These are phyloP conservation scores for Mya arenaria DNA, from an alignment of 1,140 invertebrate genomes.

Conservation along the genomic window DNA sequence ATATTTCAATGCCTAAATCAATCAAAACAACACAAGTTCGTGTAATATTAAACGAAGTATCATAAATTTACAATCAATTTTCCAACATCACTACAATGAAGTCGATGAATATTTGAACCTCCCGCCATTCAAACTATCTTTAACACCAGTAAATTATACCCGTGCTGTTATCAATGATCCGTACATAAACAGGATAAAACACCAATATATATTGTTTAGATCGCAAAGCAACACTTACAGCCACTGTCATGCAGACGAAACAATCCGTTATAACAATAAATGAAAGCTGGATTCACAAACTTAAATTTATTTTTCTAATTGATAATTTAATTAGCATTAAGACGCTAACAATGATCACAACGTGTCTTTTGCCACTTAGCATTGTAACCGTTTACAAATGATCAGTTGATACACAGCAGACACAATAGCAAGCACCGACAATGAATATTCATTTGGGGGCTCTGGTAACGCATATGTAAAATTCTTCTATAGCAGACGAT, in stretches of 20 bases:
- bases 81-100: background rate
- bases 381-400: constrained; percentile 53
- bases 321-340: constrained; percentile 37
- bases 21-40: background rate
- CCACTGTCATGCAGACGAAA: no score
- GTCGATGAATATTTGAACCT: constrained; percentile 16
- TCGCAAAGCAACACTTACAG: constrained; percentile 36
- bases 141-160: constrained; percentile 41
- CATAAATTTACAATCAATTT: no score
- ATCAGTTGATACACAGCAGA: constrained; percentile 54
- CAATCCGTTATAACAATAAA: no score
- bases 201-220: constrained; percentile 47
- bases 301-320: constrained; percentile 36
- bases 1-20: background rate
- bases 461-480: constrained; percentile 36
- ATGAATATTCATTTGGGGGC: constrained; percentile 56
- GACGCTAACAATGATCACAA: constrained; percentile 46
- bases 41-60: no score
- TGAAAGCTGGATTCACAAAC: no score
- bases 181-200: constrained; percentile 19
- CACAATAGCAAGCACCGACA: constrained; percentile 46
- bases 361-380: constrained; percentile 55
- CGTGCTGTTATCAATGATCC: constrained; percentile 49
- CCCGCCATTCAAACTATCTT: constrained; percentile 16
- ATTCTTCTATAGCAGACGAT: constrained; percentile 39